Conservation (phyloP, 1,140 invertebrate species). For the Halesus radiatus region DNA sequence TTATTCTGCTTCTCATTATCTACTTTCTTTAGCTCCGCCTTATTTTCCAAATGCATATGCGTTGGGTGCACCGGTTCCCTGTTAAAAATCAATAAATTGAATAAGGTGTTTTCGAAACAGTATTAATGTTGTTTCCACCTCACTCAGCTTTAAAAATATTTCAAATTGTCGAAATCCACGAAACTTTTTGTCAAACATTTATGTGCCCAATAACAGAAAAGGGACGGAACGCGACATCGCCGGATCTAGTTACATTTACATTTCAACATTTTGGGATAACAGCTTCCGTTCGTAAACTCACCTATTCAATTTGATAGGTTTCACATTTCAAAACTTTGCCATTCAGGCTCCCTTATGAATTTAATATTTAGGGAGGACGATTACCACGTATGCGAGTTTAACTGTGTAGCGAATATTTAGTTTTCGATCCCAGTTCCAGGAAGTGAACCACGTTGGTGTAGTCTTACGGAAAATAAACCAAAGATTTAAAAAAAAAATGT, state of each 20-base stretch:
- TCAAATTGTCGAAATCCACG: no score
- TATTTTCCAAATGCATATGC: no score
- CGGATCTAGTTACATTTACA: constrained; percentile 13
- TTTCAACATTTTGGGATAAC: constrained; percentile 21
- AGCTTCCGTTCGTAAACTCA: background rate
- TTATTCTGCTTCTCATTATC: no score
- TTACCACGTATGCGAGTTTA: background rate
- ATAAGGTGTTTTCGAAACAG: no score
- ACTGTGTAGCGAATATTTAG: background rate
- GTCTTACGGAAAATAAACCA: background rate
- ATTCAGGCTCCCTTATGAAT: constrained; percentile 5
- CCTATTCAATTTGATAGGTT: constrained; percentile 17
- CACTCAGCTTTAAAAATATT: no score
- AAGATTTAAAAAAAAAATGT: no score
- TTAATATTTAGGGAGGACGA: background rate
- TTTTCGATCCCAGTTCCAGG: background rate
- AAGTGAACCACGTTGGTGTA: background rate
- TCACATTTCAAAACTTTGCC: constrained; percentile 10
- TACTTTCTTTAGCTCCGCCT: no score
- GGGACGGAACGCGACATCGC: background rate
- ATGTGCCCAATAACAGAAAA: constrained; percentile 2
- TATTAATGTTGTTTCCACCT: no score
- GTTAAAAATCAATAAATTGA: no score
- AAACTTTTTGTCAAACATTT: no score
- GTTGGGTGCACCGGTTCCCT: no score